A percentile compares a stretch with the other conserved stretches of the same genome.
Evolutionary conservation across 2,113 vertebrate genomes (phyloP).

Genomic region (Microtus pennsylvanicus): DNA sequence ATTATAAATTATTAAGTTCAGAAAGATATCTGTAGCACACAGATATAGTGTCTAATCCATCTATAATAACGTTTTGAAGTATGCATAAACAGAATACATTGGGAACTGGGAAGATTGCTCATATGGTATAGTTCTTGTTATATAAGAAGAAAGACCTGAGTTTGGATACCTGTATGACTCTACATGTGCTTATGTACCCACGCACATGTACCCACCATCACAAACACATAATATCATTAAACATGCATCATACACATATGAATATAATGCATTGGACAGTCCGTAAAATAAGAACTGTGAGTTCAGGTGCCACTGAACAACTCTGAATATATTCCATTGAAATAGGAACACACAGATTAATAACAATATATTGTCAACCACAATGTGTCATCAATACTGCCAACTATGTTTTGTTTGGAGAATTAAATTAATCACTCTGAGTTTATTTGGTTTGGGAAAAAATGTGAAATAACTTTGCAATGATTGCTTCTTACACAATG

Average conservation of each 20-base stretch:
- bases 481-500: constrained; percentile 77
- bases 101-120: neutral
- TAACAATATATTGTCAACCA: neutral
- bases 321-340: neutral
- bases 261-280: neutral
- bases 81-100: neutral
- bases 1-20: neutral
- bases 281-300: neutral
- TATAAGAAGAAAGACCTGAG: no score
- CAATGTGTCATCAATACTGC: neutral
- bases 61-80: neutral
- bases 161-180: neutral
- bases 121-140: neutral
- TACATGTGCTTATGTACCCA: no score
- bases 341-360: neutral
- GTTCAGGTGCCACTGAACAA: neutral
- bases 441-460: constrained; percentile 57
- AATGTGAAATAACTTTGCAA: constrained; percentile 69
- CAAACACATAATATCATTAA: neutral
- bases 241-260: rapidly evolving
- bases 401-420: constrained; percentile 71
- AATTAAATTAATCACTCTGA: constrained; percentile 71
- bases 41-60: neutral
- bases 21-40: neutral
- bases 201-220: neutral